Percentiles rank a stretch among this genome's conserved stretches.
These are phyloP conservation scores for Egretta garzetta DNA, from an alignment of 2,113 vertebrate genomes.

Conservation along the genomic window DNA sequence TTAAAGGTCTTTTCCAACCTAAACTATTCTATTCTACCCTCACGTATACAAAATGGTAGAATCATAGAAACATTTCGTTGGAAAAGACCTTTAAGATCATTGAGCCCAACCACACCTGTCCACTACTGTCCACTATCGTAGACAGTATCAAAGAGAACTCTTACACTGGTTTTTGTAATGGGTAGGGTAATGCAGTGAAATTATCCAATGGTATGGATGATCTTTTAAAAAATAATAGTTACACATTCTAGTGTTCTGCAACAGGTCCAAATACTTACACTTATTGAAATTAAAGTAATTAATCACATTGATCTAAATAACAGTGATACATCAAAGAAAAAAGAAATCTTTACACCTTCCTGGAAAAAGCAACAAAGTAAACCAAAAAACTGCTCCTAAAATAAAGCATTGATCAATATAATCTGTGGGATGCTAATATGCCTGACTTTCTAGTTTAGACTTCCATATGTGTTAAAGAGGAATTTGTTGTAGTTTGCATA, in stretches of 20 bases:
- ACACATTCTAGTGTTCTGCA: slow-evolving; percentile 10
- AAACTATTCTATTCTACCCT: too few species aligned
- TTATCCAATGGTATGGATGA: background rate
- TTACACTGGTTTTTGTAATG: background rate
- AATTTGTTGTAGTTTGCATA: background rate
- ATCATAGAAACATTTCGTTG: too few species aligned
- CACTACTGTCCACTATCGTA: background rate
- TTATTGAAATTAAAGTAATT: slow-evolving; percentile 87
- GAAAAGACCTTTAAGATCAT: too few species aligned
- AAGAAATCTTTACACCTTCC: slow-evolving; percentile 69
- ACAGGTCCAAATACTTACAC: slow-evolving; percentile 68
- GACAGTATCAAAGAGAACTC: background rate
- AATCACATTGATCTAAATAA: slow-evolving; percentile 75
- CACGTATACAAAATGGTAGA: too few species aligned
- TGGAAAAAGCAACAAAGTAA: slow-evolving; percentile 52
- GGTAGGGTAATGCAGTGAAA: background rate
- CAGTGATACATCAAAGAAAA: slow-evolving; percentile 55
- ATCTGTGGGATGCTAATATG: background rate
- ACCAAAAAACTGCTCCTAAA: background rate
- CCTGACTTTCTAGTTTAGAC: background rate
- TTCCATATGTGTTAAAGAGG: background rate
- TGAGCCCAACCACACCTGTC: too few species aligned
- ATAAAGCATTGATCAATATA: background rate
- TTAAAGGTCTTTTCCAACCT: too few species aligned
- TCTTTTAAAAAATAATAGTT: background rate